Conservation (phyloP, 1,140 invertebrate genomes). For the Aphidius gifuensis region DNA sequence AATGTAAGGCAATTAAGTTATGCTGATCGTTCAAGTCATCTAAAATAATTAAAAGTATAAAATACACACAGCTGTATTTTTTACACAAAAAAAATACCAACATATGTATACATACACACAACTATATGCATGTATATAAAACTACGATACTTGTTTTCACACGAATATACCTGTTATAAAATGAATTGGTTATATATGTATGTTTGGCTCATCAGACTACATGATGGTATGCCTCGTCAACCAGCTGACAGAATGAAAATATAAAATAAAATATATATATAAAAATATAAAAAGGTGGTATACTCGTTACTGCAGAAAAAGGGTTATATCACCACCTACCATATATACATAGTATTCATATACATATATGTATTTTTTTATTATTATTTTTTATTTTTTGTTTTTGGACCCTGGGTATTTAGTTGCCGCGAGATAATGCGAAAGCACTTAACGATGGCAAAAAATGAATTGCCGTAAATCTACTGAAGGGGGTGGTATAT, state of each 20-base stretch:
- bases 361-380: no score
- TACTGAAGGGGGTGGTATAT: slow-evolving; percentile 22
- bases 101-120: no score
- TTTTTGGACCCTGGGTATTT: slow-evolving; percentile 27
- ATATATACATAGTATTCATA: no score
- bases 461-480: slow-evolving; percentile 40
- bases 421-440: slow-evolving; percentile 40
- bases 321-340: no score
- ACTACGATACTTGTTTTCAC: no score
- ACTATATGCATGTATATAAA: no score
- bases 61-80: slow-evolving; percentile 5
- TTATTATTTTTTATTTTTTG: no score
- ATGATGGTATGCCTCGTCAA: slow-evolving; percentile 8
- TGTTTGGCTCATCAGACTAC: no score
- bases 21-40: slow-evolving; percentile 14
- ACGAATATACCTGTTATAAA: no score
- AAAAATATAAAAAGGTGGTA: not conserved
- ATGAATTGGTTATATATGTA: no score
- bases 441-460: slow-evolving; percentile 36
- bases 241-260: slow-evolving; percentile 22
- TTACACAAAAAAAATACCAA: not conserved
- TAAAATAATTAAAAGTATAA: slow-evolving; percentile 29
- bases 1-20: slow-evolving; percentile 30
- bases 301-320: slow-evolving; percentile 7
- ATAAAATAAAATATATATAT: not conserved